Evolutionary conservation across 2,888 invertebrate species (phyloP).

Genomic region (Alitta virens): DNA sequence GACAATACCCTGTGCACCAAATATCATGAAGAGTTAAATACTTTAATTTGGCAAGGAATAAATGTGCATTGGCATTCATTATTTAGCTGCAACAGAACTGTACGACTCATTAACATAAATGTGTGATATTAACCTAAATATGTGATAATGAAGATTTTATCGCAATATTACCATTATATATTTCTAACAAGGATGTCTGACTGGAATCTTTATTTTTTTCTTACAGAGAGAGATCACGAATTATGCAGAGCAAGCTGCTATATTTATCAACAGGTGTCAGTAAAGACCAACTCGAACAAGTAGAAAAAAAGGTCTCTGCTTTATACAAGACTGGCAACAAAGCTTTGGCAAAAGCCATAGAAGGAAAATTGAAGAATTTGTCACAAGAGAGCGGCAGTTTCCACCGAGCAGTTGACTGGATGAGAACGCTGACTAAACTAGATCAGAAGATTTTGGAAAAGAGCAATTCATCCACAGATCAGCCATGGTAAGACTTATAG

Average conservation of each 20-base stretch:
- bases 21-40: too few relatives aligned
- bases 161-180: too few relatives aligned
- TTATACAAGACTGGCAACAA: not conserved
- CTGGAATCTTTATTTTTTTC: not conserved
- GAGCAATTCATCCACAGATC: constrained; percentile 21
- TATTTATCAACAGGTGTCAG: too few relatives aligned
- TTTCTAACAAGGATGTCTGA: not conserved
- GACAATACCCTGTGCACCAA: too few relatives aligned
- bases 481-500: constrained; percentile 23
- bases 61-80: too few relatives aligned
- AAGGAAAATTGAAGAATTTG: constrained; percentile 47
- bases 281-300: too few relatives aligned
- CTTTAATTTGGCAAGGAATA: too few relatives aligned
- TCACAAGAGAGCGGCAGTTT: constrained; percentile 39
- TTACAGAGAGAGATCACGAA: constrained; percentile 22
- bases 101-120: too few relatives aligned
- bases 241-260: constrained; percentile 11
- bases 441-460: constrained; percentile 21
- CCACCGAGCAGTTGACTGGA: constrained; percentile 44
- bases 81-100: too few relatives aligned
- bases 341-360: constrained; percentile 29
- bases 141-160: too few relatives aligned
- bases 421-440: constrained; percentile 38
- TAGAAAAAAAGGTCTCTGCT: not conserved
- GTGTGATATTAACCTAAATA: too few relatives aligned